Conservation (phyloP, 2,113 vertebrate genomes). For the Nyctereutes procyonoides region DNA sequence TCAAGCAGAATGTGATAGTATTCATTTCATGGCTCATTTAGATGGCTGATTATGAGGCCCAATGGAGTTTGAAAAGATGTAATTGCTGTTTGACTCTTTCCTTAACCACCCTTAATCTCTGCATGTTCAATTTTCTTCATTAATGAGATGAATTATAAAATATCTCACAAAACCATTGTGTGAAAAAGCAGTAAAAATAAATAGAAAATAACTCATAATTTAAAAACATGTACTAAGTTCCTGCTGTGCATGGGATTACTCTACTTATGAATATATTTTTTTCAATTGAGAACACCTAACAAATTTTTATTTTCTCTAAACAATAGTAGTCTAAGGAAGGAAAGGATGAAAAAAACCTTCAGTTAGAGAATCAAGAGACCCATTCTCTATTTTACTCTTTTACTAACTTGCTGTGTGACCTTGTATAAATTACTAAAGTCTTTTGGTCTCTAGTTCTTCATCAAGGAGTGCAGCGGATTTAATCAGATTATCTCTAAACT, state of each 20-base stretch:
- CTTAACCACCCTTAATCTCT: neutral
- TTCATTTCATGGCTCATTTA: neutral
- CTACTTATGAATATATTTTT: neutral
- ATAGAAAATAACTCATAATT: conserved; percentile 15
- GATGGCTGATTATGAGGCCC: neutral
- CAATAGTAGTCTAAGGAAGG: neutral
- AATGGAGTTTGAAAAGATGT: neutral
- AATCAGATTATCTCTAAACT: conserved; percentile 45
- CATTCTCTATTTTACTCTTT: neutral
- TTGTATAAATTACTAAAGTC: neutral
- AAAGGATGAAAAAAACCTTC: neutral
- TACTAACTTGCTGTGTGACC: neutral
- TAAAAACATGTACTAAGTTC: neutral
- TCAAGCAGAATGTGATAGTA: neutral
- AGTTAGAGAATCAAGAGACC: neutral
- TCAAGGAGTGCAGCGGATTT: neutral
- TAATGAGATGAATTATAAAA: conserved; percentile 44
- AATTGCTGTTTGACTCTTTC: neutral
- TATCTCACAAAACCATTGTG: neutral
- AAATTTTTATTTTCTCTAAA: neutral
- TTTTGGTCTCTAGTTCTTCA: conserved; percentile 16
- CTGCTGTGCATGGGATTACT: neutral
- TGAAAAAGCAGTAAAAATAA: neutral
- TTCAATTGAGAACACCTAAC: neutral
- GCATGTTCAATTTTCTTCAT: neutral